Percentiles rank a stretch among this genome's conserved stretches.
These are phyloP conservation scores for Caenorhabditis brenneri DNA, from an alignment of 1,140 invertebrate genomes.

Conservation along the genomic window DNA sequence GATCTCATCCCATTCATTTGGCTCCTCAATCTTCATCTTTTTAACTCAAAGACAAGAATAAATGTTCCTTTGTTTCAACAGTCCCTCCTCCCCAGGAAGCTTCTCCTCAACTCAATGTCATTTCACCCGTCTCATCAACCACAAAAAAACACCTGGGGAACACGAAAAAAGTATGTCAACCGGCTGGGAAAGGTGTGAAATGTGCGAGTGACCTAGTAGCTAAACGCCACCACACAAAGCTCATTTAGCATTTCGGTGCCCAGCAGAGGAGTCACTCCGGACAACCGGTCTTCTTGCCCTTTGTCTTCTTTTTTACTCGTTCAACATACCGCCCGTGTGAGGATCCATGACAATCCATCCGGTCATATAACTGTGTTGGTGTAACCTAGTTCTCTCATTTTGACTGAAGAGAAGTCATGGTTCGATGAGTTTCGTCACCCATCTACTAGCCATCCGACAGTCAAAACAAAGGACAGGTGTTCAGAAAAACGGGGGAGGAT, in stretches of 20 bases:
- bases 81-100: background rate
- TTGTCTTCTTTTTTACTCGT: conserved; percentile 16
- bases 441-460: background rate
- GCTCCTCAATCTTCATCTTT: background rate
- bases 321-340: background rate
- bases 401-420: conserved; percentile 25
- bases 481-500: background rate
- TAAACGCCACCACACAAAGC: background rate
- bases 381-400: conserved; percentile 36
- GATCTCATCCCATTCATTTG: too few relatives aligned
- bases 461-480: conserved; percentile 38
- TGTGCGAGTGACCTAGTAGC: conserved; percentile 27
- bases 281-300: conserved; percentile 30
- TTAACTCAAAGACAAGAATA: background rate
- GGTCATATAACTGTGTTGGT: conserved; percentile 42
- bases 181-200: conserved; percentile 38
- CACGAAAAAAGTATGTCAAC: conserved; percentile 21
- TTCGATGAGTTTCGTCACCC: conserved; percentile 30
- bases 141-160: conserved; percentile 31
- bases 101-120: background rate
- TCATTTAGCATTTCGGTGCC: conserved; percentile 18
- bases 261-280: background rate
- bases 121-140: background rate
- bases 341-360: conserved; percentile 37
- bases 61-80: conserved; percentile 24